Percentiles rank a stretch among this genome's conserved stretches.
phyloP scores from a whole-genome alignment of 2,113 vertebrate species.

The Pachyramphus minor region DNA sequence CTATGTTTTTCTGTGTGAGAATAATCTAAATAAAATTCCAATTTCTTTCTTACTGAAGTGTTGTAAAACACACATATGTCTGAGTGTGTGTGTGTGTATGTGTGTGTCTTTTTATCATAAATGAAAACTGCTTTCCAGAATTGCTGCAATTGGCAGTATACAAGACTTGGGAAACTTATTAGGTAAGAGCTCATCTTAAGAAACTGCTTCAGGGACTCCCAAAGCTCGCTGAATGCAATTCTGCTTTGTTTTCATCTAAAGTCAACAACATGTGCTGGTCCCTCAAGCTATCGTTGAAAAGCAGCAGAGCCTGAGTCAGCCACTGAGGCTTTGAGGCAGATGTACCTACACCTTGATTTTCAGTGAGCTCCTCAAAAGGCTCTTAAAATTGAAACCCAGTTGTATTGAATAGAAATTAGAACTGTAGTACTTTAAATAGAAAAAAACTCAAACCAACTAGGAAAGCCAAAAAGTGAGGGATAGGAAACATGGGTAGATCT shows the following conservation, averaged over 20 bases:
- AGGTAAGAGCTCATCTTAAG: background rate
- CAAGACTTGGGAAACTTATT: background rate
- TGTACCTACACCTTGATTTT: background rate
- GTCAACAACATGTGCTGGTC: background rate
- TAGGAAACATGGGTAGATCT: fast-evolving
- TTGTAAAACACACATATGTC: background rate
- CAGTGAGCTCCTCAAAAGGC: background rate
- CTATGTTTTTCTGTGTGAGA: background rate
- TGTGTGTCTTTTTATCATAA: background rate
- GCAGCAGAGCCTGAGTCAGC: background rate
- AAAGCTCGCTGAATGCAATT: background rate
- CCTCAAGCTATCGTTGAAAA: background rate
- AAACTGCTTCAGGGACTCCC: background rate
- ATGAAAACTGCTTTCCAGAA: background rate
- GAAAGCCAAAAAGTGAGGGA: background rate
- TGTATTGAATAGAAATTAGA: background rate
- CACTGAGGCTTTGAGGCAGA: background rate
- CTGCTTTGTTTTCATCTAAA: background rate
- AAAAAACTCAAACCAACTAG: background rate
- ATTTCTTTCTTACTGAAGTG: background rate
- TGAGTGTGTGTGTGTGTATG: background rate
- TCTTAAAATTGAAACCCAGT: background rate
- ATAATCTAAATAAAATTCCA: background rate
- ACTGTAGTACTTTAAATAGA: background rate
- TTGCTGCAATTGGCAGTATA: background rate